Conservation (phyloP, 2,888 invertebrate species). For the Scrobipalpa atriplicella region DNA sequence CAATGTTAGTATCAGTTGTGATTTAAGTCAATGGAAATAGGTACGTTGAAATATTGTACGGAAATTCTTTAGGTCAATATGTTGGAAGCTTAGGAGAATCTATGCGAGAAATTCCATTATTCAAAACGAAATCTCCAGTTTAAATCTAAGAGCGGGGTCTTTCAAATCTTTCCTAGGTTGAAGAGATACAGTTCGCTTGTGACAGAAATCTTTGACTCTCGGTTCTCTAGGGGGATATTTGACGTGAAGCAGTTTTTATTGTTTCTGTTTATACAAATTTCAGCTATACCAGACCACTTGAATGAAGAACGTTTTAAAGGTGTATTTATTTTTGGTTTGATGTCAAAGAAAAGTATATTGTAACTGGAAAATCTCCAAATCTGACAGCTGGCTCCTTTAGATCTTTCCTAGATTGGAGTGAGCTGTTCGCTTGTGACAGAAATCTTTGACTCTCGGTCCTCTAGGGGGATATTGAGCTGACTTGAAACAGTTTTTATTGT, state of each 20-base stretch:
- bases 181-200: constrained; percentile 9
- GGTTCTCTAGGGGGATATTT: constrained; percentile 44
- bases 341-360: too few relatives aligned
- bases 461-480: constrained; percentile 48
- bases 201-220: constrained; percentile 25
- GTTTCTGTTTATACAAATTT: constrained; percentile 47
- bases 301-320: too few relatives aligned
- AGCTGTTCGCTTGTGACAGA: constrained; percentile 19
- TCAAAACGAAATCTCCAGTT: too few relatives aligned
- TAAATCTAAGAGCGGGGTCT: too few relatives aligned
- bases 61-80: too few relatives aligned
- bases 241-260: constrained; percentile 50
- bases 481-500: constrained; percentile 50
- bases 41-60: too few relatives aligned
- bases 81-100: too few relatives aligned
- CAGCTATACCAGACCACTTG: not conserved
- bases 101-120: too few relatives aligned
- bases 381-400: not conserved
- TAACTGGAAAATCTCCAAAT: not conserved
- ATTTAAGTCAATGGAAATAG: too few relatives aligned
- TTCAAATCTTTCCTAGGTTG: too few relatives aligned
- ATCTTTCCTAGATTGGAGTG: not conserved
- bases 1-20: too few relatives aligned
- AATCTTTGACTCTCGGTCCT: constrained; percentile 30
- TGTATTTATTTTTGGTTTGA: too few relatives aligned